Evolutionary conservation across 2,797 vertebrate species (phyloP).

Genomic region (Pseudotriccus pelzelni): DNA sequence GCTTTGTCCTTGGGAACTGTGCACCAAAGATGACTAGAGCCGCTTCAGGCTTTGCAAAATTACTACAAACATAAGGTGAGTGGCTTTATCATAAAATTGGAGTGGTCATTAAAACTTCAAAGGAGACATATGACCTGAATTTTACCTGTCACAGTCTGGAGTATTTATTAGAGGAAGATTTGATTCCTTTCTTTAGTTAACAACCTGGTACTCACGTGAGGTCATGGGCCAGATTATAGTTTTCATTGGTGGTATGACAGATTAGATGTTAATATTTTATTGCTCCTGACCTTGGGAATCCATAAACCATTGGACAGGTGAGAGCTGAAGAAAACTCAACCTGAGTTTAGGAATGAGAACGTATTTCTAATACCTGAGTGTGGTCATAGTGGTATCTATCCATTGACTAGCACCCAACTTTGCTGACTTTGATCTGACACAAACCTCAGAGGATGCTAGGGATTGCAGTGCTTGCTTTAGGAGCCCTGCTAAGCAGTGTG

Average conservation of each 20-base stretch:
- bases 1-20: slow-evolving; percentile 49
- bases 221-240: slow-evolving; percentile 48
- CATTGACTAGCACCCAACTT: neutral
- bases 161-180: slow-evolving; percentile 70
- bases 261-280: slow-evolving; percentile 68
- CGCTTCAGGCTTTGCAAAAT: slow-evolving; percentile 67
- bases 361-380: neutral
- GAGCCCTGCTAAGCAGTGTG: neutral
- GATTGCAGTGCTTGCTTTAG: neutral
- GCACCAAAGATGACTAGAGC: slow-evolving; percentile 57
- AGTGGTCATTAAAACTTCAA: slow-evolving; percentile 68
- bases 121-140: slow-evolving; percentile 59
- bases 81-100: slow-evolving; percentile 66
- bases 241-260: slow-evolving; percentile 55
- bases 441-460: neutral
- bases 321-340: neutral
- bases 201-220: slow-evolving; percentile 42
- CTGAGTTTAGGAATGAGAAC: neutral
- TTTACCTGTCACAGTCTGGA: slow-evolving; percentile 62
- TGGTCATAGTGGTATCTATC: neutral
- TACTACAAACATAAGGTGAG: slow-evolving; percentile 68
- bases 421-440: neutral
- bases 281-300: slow-evolving; percentile 42
- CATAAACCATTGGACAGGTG: slow-evolving; percentile 22
- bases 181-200: slow-evolving; percentile 64